Percentiles rank a stretch among this genome's conserved stretches.
Evolutionary conservation across 2,797 vertebrate genomes (phyloP).

Genomic region (Simalia tracyae): DNA sequence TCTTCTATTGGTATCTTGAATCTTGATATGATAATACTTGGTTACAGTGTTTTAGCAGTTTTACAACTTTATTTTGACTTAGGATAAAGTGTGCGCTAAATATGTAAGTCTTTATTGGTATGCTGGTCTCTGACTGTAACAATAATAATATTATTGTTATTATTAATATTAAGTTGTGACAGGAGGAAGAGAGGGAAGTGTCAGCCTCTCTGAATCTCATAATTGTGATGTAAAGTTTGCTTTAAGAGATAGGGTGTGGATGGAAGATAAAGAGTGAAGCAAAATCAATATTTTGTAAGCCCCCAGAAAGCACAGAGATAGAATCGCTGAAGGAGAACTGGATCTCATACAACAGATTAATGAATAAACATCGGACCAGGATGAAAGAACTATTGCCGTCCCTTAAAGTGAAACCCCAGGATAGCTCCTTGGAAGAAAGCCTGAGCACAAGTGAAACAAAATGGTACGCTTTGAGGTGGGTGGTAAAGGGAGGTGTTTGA

Average conservation of each 20-base stretch:
- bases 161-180: background rate
- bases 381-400: conserved; percentile 37
- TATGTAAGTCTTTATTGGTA: background rate
- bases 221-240: background rate
- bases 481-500: background rate
- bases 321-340: conserved; percentile 19
- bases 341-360: conserved; percentile 31
- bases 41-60: background rate
- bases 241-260: background rate
- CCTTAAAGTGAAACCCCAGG: conserved; percentile 28
- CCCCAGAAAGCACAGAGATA: conserved; percentile 39
- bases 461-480: conserved; percentile 45
- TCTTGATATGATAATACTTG: background rate
- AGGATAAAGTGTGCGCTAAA: background rate
- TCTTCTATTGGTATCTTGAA: background rate
- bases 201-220: background rate
- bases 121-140: background rate
- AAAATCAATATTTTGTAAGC: conserved; percentile 46
- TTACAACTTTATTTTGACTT: background rate
- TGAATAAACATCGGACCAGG: conserved; percentile 41
- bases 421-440: conserved; percentile 5
- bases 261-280: background rate
- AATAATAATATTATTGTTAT: too few relatives aligned
- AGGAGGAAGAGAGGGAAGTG: background rate
- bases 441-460: conserved; percentile 35